Base-by-base conservation (phyloP, 2,113 vertebrate genomes). In the Taxidea taxus region DNA sequence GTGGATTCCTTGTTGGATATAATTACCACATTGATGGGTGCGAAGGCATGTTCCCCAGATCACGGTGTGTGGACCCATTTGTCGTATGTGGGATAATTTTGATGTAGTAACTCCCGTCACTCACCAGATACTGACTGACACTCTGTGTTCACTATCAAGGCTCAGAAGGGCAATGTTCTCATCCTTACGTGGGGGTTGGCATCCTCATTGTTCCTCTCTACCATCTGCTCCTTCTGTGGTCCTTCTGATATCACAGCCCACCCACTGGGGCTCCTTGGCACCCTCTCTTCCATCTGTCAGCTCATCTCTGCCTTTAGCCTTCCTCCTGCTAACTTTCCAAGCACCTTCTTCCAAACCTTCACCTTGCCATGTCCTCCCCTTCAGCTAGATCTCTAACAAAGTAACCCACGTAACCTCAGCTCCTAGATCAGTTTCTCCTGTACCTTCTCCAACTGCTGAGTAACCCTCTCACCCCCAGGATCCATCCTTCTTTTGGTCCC, bases 401-500 rank as follows among this genome's bases (percentile, higher is more conserved):
- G 1, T 4, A 60, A 3, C 31, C 27, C 20, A 8, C 0, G 4
- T 2, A 4, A 16, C 42, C 44, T 88, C 29, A 25, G 14, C 31
- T 34, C 20, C 23, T 14, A 75, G 15, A 9, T 56, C 21, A 44
- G 8, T 74, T 47, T 27, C 31, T 75, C 34, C 7, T 75, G 58
- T 7, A 34, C 1, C 9, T 31, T 25, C 37, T 56, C 47, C 34
- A 37, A 0, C 1, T 20, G 14, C 34, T 60, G n/a, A 47, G 1
- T 31, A 23, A 18, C 11, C 29, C 20, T 42, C 64, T 37, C 6
- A 0, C 1, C 62, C 23, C 37, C n/a, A 60, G 27, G 6, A 9
- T 21, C 12, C 4, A 21, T 39, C 44, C 23, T 91, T 29, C 9
- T 15, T 31, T 60, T 3, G 1, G 39, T 23, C 10, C 23, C 9